phyloP scores from a whole-genome alignment of 2,113 vertebrate genomes.

The Aviceda subcristata region DNA sequence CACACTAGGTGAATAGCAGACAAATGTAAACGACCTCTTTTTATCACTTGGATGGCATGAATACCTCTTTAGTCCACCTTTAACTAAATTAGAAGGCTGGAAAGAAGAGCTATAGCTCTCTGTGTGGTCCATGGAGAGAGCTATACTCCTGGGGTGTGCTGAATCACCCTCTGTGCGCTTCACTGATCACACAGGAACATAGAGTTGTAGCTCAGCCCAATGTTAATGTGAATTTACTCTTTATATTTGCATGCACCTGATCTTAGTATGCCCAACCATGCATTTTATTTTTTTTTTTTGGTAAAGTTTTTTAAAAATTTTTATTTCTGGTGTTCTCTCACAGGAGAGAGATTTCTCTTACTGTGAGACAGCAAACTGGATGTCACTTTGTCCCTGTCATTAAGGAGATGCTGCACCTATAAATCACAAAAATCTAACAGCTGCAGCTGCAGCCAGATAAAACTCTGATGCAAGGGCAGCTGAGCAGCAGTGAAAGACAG shows the following conservation, averaged over 20 bases:
- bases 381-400: background rate
- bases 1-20: background rate
- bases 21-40: background rate
- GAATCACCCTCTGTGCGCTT: background rate
- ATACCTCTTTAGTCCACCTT: background rate
- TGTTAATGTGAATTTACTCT: background rate
- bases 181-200: background rate
- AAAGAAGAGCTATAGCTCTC: background rate
- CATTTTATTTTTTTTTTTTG: background rate
- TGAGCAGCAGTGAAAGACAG: background rate
- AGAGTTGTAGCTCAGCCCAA: background rate
- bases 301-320: background rate
- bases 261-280: background rate
- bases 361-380: background rate
- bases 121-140: background rate
- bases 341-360: background rate
- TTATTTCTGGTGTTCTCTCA: background rate
- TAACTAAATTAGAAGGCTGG: background rate
- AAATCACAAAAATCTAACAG: background rate
- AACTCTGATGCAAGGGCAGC: background rate
- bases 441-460: background rate
- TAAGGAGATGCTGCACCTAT: background rate
- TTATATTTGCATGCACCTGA: background rate
- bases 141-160: background rate
- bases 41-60: background rate